Evolutionary conservation across 2,888 invertebrate genomes (phyloP).

Genomic region (Xestia rhomboidea): DNA sequence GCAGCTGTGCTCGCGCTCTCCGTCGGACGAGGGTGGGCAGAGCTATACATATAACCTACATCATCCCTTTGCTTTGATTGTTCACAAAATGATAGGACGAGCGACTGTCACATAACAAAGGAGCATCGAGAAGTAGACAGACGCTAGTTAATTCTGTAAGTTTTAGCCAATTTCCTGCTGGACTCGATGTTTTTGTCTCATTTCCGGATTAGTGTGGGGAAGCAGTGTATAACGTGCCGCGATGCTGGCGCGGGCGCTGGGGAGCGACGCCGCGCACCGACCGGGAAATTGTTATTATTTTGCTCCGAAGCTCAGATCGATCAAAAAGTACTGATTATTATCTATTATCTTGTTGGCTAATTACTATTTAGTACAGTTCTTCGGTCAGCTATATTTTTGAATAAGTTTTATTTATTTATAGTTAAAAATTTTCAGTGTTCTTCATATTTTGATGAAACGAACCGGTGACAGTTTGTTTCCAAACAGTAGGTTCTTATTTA

Average conservation of each 20-base stretch:
- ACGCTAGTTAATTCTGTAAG: constrained; percentile 17
- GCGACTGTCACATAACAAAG: constrained; percentile 6
- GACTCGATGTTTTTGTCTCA: constrained; percentile 47
- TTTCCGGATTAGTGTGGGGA: constrained; percentile 54
- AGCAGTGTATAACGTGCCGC: constrained; percentile 17
- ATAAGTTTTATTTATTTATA: not conserved
- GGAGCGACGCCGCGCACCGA: too few relatives aligned
- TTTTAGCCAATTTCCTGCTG: constrained; percentile 50
- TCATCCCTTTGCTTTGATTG: not conserved
- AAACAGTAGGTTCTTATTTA: not conserved
- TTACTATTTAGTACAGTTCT: not conserved
- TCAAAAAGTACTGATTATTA: not conserved
- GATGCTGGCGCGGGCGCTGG: not conserved
- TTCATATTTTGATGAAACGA: not conserved
- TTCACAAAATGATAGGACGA: not conserved
- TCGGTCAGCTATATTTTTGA: not conserved
- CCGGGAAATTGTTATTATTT: constrained; percentile 7
- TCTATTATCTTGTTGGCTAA: not conserved
- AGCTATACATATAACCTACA: not conserved
- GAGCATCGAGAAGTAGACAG: not conserved
- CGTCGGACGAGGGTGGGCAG: not conserved
- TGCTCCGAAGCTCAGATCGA: not conserved
- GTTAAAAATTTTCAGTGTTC: not conserved
- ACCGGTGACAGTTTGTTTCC: not conserved
- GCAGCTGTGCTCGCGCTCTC: too few relatives aligned